These are phyloP conservation scores for Xestia c-nigrum DNA, from an alignment of 2,888 invertebrate genomes.

Conservation along the genomic window DNA sequence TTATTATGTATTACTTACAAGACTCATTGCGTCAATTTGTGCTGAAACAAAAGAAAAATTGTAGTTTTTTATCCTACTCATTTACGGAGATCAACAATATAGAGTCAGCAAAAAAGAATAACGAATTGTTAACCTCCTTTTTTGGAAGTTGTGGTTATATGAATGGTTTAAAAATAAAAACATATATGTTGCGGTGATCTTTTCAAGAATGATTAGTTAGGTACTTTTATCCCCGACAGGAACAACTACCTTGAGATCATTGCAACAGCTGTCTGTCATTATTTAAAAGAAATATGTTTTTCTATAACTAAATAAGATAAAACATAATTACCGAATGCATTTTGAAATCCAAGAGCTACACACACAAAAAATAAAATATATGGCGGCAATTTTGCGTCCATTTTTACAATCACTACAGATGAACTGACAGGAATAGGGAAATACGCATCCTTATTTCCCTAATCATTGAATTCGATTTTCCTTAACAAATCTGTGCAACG, in stretches of 20 bases:
- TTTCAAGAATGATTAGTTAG: not conserved
- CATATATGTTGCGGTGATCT: too few relatives aligned
- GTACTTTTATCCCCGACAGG: not conserved
- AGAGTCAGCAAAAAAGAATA: not conserved
- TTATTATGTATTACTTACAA: conserved; percentile 16
- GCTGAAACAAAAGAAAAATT: conserved; percentile 25
- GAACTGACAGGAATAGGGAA: conserved; percentile 30
- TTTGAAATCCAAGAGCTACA: conserved; percentile 22
- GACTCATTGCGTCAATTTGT: not conserved
- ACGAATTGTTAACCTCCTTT: too few relatives aligned
- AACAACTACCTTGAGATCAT: not conserved
- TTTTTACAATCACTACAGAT: conserved; percentile 1
- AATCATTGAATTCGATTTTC: conserved; percentile 23
- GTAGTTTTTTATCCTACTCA: not conserved
- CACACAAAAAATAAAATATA: conserved; percentile 14
- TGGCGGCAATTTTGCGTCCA: conserved; percentile 12
- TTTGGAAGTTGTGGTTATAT: not conserved
- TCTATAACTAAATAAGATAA: not conserved
- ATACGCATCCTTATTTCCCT: conserved; percentile 2
- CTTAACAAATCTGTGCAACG: not conserved
- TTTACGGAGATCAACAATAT: not conserved
- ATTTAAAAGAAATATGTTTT: not conserved
- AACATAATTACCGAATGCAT: conserved; percentile 21
- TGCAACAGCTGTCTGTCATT: not conserved
- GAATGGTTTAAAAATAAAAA: too few relatives aligned